phyloP scores from a whole-genome alignment of 2,113 vertebrate genomes.

The Lophius piscatorius region DNA sequence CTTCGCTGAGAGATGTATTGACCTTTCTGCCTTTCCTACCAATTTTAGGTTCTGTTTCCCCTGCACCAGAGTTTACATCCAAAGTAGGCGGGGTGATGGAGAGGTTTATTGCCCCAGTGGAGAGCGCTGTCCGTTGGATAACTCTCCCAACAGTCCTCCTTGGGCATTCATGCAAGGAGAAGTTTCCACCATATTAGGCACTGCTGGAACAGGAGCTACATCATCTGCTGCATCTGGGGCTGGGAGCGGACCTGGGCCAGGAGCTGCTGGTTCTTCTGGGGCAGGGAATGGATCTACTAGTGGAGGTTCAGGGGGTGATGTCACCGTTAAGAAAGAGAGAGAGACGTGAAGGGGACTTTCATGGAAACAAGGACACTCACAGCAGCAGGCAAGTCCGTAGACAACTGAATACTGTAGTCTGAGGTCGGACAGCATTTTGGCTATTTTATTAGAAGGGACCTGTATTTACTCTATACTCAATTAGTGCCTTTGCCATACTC shows the following conservation, averaged over 20 bases:
- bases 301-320: conserved; percentile 50
- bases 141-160: conserved; percentile 84
- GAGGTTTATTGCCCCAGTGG: conserved; percentile 92
- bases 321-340: conserved; percentile 74
- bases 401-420: background rate
- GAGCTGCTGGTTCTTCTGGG: background rate
- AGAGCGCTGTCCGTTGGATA: conserved; percentile 87
- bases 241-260: conserved; percentile 5
- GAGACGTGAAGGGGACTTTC: conserved; percentile 67
- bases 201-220: conserved; percentile 28
- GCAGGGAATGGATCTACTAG: conserved; percentile 18
- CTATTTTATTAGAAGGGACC: too few species aligned
- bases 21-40: background rate
- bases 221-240: conserved; percentile 34
- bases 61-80: conserved; percentile 89
- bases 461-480: too few species aligned
- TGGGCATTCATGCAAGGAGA: conserved; percentile 95
- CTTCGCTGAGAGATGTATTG: background rate
- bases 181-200: conserved; percentile 88
- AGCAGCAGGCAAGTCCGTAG: conserved; percentile 46
- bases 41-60: conserved; percentile 87
- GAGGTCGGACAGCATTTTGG: too few species aligned
- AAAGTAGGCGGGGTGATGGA: conserved; percentile 81
- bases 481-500: too few species aligned
- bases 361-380: conserved; percentile 20